Evolutionary conservation across 2,888 invertebrate genomes (phyloP).

Genomic region (Acrobasis suavella): DNA sequence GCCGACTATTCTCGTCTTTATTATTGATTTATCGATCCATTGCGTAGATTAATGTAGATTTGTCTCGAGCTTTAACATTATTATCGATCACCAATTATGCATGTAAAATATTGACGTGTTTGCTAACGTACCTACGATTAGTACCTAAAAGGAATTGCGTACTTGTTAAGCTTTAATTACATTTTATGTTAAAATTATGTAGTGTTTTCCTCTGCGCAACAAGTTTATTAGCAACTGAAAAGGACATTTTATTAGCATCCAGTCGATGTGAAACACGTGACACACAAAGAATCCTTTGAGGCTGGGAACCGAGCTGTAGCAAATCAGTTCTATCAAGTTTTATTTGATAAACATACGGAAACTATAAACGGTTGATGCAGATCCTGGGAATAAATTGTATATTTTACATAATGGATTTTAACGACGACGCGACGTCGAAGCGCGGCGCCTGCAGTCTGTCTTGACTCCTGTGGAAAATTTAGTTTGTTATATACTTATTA

Average conservation of each 20-base stretch:
- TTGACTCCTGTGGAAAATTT: background rate
- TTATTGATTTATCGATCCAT: slow-evolving; percentile 19
- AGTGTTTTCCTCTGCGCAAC: background rate
- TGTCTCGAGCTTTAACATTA: slow-evolving; percentile 16
- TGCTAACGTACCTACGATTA: slow-evolving; percentile 17
- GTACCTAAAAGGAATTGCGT: slow-evolving; percentile 13
- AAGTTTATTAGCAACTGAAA: slow-evolving; percentile 8
- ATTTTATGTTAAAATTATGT: slow-evolving; percentile 12
- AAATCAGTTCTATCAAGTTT: background rate
- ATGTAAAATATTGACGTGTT: slow-evolving; percentile 20
- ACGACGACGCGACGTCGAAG: background rate
- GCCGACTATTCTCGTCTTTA: slow-evolving; percentile 33
- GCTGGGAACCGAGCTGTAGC: background rate
- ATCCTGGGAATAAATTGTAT: slow-evolving; percentile 5
- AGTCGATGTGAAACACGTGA: slow-evolving; percentile 2
- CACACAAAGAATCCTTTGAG: background rate
- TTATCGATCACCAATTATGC: slow-evolving; percentile 22
- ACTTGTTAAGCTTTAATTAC: slow-evolving; percentile 8
- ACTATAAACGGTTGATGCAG: background rate
- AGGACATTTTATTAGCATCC: slow-evolving; percentile 4
- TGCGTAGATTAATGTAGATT: slow-evolving; percentile 21
- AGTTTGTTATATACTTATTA: background rate
- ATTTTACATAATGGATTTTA: slow-evolving; percentile 14
- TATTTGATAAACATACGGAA: too few relatives aligned
- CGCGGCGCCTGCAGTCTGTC: background rate